Percentiles rank a stretch among this genome's conserved stretches.
Evolutionary conservation across 2,888 invertebrate genomes (phyloP).

Genomic region (Epirrhoe tristata): DNA sequence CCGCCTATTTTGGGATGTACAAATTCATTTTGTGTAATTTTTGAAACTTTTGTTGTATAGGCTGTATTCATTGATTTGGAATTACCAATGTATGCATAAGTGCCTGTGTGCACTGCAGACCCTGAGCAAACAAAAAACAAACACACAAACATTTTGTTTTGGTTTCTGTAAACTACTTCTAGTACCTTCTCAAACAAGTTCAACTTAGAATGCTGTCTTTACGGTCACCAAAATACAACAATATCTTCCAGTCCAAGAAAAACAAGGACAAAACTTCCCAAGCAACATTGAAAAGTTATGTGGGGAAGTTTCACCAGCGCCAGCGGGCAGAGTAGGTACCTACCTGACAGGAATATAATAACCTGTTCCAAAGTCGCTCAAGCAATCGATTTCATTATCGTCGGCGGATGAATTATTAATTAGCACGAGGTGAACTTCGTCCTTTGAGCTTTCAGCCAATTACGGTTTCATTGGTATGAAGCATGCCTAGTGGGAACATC

Average conservation of each 20-base stretch:
- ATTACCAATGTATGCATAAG: too few species aligned
- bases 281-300: slow-evolving; percentile 13
- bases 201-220: too few species aligned
- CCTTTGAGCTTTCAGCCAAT: slow-evolving; percentile 29
- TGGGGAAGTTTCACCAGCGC: background rate
- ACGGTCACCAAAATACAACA: background rate
- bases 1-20: background rate
- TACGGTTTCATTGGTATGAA: background rate
- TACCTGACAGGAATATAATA: slow-evolving; percentile 9
- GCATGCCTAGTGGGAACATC: background rate
- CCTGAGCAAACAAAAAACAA: too few species aligned
- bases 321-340: slow-evolving; percentile 10
- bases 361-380: slow-evolving; percentile 15
- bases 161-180: too few species aligned
- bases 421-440: slow-evolving; percentile 13
- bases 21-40: background rate
- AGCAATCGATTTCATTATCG: slow-evolving; percentile 39
- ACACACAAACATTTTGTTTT: too few species aligned
- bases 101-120: too few species aligned
- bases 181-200: too few species aligned
- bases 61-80: background rate
- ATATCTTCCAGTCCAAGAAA: background rate
- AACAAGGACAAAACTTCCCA: background rate
- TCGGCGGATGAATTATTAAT: slow-evolving; percentile 40
- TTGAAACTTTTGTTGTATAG: background rate